phyloP scores from a whole-genome alignment of 92 coral and sea anemone genomes.

The Siderastrea radians region DNA sequence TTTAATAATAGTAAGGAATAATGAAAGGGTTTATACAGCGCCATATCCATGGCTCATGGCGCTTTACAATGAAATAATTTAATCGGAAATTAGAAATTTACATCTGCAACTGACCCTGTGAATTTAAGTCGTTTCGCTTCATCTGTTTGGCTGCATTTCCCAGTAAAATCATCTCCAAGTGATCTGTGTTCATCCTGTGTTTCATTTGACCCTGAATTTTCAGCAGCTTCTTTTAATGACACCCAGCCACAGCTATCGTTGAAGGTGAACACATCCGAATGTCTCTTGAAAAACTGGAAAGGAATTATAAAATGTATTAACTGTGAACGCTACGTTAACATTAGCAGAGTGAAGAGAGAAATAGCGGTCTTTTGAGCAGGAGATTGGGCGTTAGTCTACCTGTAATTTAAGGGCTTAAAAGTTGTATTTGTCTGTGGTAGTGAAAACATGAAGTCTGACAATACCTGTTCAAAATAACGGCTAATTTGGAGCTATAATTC shows the following conservation, averaged over 20 bases:
- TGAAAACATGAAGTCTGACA: not conserved
- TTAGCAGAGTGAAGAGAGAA: too few relatives aligned
- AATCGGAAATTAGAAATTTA: not conserved
- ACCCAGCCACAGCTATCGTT: constrained; percentile 54
- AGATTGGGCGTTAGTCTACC: too few relatives aligned
- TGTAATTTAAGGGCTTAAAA: not conserved
- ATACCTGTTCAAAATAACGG: not conserved
- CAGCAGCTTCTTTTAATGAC: constrained; percentile 6
- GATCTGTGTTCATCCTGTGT: not conserved
- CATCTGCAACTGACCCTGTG: not conserved
- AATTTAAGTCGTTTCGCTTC: not conserved
- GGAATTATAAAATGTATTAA: not conserved
- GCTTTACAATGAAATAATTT: too few relatives aligned
- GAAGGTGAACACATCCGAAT: constrained; percentile 70
- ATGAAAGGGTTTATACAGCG: too few relatives aligned
- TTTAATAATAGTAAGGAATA: too few relatives aligned
- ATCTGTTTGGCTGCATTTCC: not conserved
- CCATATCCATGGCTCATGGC: not conserved
- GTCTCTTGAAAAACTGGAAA: constrained; percentile 79
- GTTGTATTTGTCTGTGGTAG: not conserved
- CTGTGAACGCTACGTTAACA: not conserved
- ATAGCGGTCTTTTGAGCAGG: too few relatives aligned
- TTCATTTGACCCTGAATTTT: not conserved
- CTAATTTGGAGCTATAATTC: too few relatives aligned
- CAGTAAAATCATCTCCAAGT: not conserved